Conservation (phyloP, 2,797 vertebrate species). For the Carduelis carduelis region DNA sequence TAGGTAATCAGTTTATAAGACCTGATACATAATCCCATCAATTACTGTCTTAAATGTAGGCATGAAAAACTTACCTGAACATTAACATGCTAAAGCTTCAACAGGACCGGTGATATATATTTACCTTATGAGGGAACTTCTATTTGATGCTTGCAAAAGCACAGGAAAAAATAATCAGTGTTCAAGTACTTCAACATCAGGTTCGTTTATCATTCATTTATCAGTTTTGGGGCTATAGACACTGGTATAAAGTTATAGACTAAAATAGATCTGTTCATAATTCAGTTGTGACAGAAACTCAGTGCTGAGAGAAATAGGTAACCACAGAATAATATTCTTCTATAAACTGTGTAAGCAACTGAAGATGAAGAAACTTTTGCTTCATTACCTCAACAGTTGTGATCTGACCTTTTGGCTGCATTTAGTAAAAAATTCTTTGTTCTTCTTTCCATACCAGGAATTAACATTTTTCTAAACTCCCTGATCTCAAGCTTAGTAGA, state of each 20-base stretch:
- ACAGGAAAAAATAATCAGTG: neutral
- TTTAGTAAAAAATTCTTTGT: constrained; percentile 36
- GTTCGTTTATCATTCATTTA: neutral
- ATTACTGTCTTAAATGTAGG: neutral
- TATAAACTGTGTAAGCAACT: constrained; percentile 53
- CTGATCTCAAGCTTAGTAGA: constrained; percentile 55
- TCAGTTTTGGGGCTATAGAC: neutral
- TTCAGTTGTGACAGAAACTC: neutral
- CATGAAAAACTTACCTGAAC: neutral
- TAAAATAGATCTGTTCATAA: neutral
- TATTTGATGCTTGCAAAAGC: neutral
- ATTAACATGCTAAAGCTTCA: neutral
- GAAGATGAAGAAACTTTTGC: constrained; percentile 35
- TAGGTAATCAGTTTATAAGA: neutral
- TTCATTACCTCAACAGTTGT: constrained; percentile 56
- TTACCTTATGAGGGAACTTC: neutral
- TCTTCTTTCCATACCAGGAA: constrained; percentile 35
- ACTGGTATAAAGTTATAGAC: neutral
- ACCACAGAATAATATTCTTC: constrained; percentile 44
- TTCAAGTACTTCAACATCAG: neutral
- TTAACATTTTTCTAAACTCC: constrained; percentile 58
- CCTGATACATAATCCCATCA: neutral
- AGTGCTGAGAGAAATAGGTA: constrained; percentile 34
- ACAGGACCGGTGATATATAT: neutral
- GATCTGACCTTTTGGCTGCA: constrained; percentile 51